phyloP scores from a whole-genome alignment of 2,797 vertebrate species.

The Anomalospiza imberbis region DNA sequence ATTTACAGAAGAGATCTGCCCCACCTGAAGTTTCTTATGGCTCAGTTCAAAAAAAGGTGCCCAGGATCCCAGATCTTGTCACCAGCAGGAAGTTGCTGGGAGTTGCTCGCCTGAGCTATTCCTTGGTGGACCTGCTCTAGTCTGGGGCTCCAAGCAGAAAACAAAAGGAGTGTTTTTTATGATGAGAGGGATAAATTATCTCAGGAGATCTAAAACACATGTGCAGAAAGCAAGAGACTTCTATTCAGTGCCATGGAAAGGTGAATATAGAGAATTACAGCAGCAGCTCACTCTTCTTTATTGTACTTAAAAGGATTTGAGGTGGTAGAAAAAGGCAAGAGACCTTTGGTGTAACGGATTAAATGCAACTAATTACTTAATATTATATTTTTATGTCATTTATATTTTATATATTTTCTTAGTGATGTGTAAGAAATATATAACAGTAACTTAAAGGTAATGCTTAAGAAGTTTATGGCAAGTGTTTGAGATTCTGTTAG shows the following conservation, averaged over 20 bases:
- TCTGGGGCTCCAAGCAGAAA: background rate
- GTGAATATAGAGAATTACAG: background rate
- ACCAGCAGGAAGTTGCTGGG: background rate
- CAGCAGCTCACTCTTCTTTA: background rate
- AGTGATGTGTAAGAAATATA: rapidly evolving
- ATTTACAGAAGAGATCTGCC: no score
- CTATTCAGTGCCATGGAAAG: background rate
- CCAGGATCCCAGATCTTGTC: background rate
- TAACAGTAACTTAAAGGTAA: background rate
- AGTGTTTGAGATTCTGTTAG: rapidly evolving
- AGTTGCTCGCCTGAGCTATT: background rate
- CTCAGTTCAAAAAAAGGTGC: background rate
- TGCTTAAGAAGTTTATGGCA: background rate
- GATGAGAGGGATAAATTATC: background rate
- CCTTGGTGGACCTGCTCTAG: background rate
- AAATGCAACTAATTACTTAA: background rate
- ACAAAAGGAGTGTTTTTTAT: background rate
- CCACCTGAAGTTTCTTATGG: no score
- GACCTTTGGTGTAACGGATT: background rate
- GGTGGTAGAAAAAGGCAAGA: background rate
- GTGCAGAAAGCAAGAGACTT: background rate
- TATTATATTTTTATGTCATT: no score
- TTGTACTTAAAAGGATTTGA: background rate
- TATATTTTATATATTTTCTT: rapidly evolving
- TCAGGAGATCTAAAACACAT: background rate